phyloP scores from a whole-genome alignment of 2,113 vertebrate genomes.

The Coturnix japonica region DNA sequence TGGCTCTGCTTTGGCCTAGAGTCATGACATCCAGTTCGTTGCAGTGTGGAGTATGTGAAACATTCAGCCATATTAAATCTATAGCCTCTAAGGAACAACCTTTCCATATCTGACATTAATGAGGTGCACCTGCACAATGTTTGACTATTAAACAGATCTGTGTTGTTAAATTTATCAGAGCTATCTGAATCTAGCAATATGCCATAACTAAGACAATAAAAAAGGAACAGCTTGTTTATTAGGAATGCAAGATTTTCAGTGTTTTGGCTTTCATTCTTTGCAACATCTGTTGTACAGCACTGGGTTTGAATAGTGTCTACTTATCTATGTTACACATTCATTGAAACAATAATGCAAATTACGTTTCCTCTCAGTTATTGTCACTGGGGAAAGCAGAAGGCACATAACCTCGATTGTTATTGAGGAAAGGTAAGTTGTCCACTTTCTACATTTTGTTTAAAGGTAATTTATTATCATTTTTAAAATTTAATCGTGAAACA shows the following conservation, averaged over 20 bases:
- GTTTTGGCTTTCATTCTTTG: constrained; percentile 40
- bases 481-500: neutral
- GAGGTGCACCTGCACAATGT: constrained; percentile 70
- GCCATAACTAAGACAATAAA: neutral
- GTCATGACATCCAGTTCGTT: constrained; percentile 36
- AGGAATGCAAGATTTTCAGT: constrained; percentile 29
- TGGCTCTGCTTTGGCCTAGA: constrained; percentile 48
- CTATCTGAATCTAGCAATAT: constrained; percentile 13
- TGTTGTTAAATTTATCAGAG: constrained; percentile 5
- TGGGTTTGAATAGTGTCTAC: constrained; percentile 44
- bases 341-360: constrained; percentile 38
- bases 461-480: neutral
- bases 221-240: constrained; percentile 42
- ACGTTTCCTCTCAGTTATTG: neutral
- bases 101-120: constrained; percentile 56
- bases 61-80: constrained; percentile 59
- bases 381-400: neutral
- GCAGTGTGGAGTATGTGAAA: constrained; percentile 54
- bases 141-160: neutral
- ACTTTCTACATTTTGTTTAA: neutral
- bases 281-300: constrained; percentile 52
- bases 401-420: constrained; percentile 2
- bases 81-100: constrained; percentile 54
- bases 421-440: neutral
- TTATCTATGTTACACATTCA: constrained; percentile 5